Base-by-base conservation (phyloP, 2,113 vertebrate species). In the Tetraodon nigroviridis region DNA sequence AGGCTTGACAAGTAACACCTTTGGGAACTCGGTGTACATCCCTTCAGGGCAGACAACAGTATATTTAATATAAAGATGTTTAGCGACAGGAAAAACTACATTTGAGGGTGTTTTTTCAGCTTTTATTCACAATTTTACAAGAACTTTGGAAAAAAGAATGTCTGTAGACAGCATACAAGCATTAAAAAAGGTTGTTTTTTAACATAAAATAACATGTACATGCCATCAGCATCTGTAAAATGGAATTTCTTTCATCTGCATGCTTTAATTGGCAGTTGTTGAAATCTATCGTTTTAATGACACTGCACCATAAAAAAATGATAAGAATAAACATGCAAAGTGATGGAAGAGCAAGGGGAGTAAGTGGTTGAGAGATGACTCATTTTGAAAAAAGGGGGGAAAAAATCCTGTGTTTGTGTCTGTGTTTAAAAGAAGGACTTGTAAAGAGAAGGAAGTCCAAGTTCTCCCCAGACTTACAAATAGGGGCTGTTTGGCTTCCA, bases 391-490 rank as follows among this genome's bases (percentile, higher is more conserved):
- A 37, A 37, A 37, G 12, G 7, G 12, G 7, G 56, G 41, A 27
- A 66, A 75, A 54, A 13, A 52, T 69, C 65, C 61, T 17, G 32
- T 69, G 62, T 69, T 65, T 70, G 67, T 13, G 10, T 78, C 63
- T 70, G 56, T 48, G 58, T 58, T 52, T 27, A 67, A 61, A 67
- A 53, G 50, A 73, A 46, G 22, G 22, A 71, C 62, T 73, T 78
- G 61, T n/a, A 83, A 83, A 81, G 76, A 22, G 6, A 52, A 69
- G 73, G 74, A 84, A 82, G 68, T 75, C 67, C 61, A 81, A 76
- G 78, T 84, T 79, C 71, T 71, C 72, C 67, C 60, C 81, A 65
- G 71, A 75, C 70, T 78, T 76, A 83, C 75, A 60, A 37, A 79
- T 56, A 73, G 69, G 73, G 75, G 58, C 66, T 80, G 78, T 75